phyloP scores from a whole-genome alignment of 2,113 vertebrate genomes.

The Platichthys flesus region DNA sequence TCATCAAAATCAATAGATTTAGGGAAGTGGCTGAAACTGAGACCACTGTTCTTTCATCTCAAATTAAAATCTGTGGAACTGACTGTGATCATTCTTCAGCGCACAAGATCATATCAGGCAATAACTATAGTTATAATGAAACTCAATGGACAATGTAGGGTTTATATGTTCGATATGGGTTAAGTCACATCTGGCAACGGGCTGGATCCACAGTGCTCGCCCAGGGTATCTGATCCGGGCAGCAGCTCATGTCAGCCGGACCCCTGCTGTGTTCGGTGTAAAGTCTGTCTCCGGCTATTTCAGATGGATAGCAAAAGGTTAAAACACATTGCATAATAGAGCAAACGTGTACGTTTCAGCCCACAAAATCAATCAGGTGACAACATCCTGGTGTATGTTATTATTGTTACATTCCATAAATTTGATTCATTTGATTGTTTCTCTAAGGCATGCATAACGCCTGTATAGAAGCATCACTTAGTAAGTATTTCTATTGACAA shows the following conservation, averaged over 20 bases:
- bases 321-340: conserved; percentile 43
- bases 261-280: conserved; percentile 23
- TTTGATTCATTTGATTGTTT: background rate
- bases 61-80: no score
- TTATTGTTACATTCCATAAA: conserved; percentile 4
- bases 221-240: conserved; percentile 20
- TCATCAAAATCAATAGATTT: background rate
- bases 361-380: conserved; percentile 26
- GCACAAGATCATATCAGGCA: background rate
- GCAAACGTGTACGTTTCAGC: conserved; percentile 25
- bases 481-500: no score
- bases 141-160: no score
- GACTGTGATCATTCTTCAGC: background rate
- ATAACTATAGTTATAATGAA: no score
- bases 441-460: background rate
- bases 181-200: background rate
- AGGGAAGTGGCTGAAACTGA: background rate
- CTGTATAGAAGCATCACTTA: no score
- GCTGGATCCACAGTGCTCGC: background rate
- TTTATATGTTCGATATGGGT: background rate
- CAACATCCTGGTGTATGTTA: background rate
- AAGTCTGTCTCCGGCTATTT: conserved; percentile 34
- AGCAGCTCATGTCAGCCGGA: conserved; percentile 15
- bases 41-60: no score
- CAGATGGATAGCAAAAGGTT: conserved; percentile 32